phyloP scores from a whole-genome alignment of 1,140 invertebrate species.

The Holotrichia oblita region DNA sequence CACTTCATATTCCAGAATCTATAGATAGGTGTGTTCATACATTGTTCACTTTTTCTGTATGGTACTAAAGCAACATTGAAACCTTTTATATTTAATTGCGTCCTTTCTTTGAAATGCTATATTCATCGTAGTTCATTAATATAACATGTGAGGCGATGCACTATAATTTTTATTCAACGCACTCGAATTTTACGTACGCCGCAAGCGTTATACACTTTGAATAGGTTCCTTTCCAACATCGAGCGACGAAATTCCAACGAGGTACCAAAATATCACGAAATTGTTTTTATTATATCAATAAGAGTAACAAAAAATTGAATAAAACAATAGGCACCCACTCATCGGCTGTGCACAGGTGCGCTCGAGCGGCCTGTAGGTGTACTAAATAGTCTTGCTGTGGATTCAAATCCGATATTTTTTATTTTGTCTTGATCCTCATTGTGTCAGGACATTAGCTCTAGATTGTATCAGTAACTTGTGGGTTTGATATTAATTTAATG shows the following conservation, averaged over 20 bases:
- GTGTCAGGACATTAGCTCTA: conserved; percentile 59
- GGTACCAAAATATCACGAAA: conserved; percentile 45
- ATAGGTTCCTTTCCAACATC: conserved; percentile 8
- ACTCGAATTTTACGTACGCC: conserved; percentile 7
- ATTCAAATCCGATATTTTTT: conserved; percentile 57
- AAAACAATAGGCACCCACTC: conserved; percentile 57
- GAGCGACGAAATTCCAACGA: conserved; percentile 26
- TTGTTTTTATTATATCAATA: conserved; percentile 55
- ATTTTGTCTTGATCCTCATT: conserved; percentile 55
- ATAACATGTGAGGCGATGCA: background rate
- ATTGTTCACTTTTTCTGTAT: too few relatives aligned
- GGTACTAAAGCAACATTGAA: too few relatives aligned
- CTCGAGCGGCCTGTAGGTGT: conserved; percentile 55
- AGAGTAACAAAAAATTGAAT: conserved; percentile 50
- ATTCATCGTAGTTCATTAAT: conserved; percentile 13
- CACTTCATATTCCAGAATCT: too few relatives aligned
- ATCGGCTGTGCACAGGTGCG: conserved; percentile 53
- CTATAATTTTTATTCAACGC: conserved; percentile 19
- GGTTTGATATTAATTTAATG: conserved; percentile 59
- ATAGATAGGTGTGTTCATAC: too few relatives aligned
- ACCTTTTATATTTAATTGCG: background rate
- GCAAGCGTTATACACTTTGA: conserved; percentile 6
- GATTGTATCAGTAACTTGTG: conserved; percentile 55
- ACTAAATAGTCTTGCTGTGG: conserved; percentile 57
- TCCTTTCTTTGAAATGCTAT: conserved; percentile 8